Evolutionary conservation across 2,113 vertebrate species (phyloP), one percentile per base, ranked within the genome.

Genomic region (Gobio gobio): DNA sequence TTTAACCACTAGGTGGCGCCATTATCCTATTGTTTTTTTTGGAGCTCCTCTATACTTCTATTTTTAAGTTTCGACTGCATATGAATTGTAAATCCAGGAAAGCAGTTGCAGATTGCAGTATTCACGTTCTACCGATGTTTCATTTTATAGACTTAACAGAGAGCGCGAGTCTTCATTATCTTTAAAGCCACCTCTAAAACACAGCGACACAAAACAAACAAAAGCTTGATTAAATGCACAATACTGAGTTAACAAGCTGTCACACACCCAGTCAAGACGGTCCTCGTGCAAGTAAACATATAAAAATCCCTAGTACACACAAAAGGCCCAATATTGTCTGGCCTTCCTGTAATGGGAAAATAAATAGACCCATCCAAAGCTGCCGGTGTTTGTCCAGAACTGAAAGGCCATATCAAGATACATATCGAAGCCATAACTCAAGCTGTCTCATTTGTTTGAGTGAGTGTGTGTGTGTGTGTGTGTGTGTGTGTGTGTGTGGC

Each of bases 341-440:
- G 68, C 64, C 74, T 74, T 82, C 40, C 86, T 45, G 24, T 82
- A 85, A 78, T 86, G 47, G 66, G 77, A 85, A 78, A 84, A 86
- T 77, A 86, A 86, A 82, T 85, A 51, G 66, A 81, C 84, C 82
- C 64, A 87, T 88, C 79, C n/a, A 14, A 84, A 43, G 36, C 74
- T 61, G 66, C 82, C 77, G 84, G 78, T 85, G 78, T 87, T 72
- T 82, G 47, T 78, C n/a, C 59, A 88, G 22, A 54, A 82, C 73
- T 49, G 70, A 79, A 77, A 79, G 36, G 40, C 22, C 49, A 80
- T 61, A 74, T 77, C 76, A 74, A 36, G 36, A 83, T 61, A 88
- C 78, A 79, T 82, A 84, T 29, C 43, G 81, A 61, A 81, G 75
- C 76, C 63, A 83, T 86, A 88, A 86, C 80, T 81, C 84, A 86